These are phyloP conservation scores for Volucella zonaria DNA, from an alignment of 2,888 invertebrate species.

Conservation along the genomic window DNA sequence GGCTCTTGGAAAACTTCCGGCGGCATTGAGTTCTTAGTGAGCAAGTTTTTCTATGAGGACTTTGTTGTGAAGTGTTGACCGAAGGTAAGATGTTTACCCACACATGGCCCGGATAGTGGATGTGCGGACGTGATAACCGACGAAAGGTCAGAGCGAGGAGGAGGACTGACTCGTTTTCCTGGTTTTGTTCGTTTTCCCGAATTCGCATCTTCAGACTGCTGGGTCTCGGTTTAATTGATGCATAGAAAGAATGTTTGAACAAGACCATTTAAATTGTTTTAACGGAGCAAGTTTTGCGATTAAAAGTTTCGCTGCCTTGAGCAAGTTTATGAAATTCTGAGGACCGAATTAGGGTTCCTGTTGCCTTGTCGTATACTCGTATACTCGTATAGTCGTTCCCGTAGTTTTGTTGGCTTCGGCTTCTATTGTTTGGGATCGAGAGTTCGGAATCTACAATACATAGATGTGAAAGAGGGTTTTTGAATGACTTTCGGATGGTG, in stretches of 20 bases:
- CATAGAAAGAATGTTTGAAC: slow-evolving; percentile 54
- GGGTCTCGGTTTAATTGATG: slow-evolving; percentile 62
- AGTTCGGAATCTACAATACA: too few relatives aligned
- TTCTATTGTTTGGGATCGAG: too few relatives aligned
- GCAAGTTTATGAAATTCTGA: slow-evolving; percentile 42
- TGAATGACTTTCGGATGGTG: slow-evolving; percentile 19
- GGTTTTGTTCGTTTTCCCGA: background rate
- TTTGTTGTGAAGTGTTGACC: slow-evolving; percentile 34
- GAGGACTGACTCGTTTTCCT: background rate
- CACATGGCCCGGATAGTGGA: background rate
- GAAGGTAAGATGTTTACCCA: slow-evolving; percentile 49
- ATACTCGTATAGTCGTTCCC: too few relatives aligned
- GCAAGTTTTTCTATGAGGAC: slow-evolving; percentile 1
- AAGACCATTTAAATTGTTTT: slow-evolving; percentile 61
- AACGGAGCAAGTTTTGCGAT: slow-evolving; percentile 66
- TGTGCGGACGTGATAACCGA: slow-evolving; percentile 12
- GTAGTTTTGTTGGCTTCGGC: too few relatives aligned
- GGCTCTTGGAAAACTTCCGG: slow-evolving; percentile 22
- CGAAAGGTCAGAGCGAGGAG: slow-evolving; percentile 33
- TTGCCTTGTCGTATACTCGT: slow-evolving; percentile 13
- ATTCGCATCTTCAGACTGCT: slow-evolving; percentile 32
- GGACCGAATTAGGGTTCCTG: slow-evolving; percentile 31
- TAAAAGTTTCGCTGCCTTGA: slow-evolving; percentile 51
- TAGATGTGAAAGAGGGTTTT: background rate
- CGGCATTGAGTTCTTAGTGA: slow-evolving; percentile 27